Conservation (phyloP, 2,113 vertebrate species). For the Anthoscopus minutus region DNA sequence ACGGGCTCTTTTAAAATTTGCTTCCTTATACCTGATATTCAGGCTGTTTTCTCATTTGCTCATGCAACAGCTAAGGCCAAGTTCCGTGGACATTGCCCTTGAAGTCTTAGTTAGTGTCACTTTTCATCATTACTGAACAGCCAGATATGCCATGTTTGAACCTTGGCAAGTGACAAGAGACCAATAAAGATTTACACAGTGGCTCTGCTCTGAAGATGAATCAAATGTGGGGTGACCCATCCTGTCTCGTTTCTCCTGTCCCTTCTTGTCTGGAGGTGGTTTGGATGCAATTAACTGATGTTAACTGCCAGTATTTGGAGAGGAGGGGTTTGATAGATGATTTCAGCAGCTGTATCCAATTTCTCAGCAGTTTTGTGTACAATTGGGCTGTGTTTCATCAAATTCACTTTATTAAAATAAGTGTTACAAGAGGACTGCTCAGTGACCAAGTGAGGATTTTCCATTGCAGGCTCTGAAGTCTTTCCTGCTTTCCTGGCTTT, state of each 20-base stretch:
- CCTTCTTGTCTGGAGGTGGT: background rate
- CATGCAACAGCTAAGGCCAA: background rate
- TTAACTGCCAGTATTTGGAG: background rate
- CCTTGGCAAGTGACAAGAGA: background rate
- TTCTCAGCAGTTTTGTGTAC: background rate
- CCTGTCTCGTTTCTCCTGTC: background rate
- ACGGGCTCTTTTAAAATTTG: background rate
- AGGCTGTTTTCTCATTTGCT: background rate
- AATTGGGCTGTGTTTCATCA: slow-evolving; percentile 7
- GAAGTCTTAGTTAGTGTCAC: background rate
- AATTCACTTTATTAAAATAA: slow-evolving; percentile 8
- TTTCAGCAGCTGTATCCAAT: background rate
- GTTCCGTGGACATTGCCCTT: background rate
- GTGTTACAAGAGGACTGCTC: background rate
- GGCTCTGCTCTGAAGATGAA: background rate
- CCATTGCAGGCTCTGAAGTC: background rate
- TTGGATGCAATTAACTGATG: background rate
- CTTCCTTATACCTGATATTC: background rate
- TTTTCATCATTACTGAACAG: background rate
- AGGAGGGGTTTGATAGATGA: background rate
- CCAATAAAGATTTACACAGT: background rate
- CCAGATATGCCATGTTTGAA: background rate
- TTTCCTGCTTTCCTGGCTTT: background rate
- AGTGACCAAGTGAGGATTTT: slow-evolving; percentile 8
- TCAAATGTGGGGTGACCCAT: background rate